Evolutionary conservation across 2,113 vertebrate genomes (phyloP).

Genomic region (Gnathonemus longibarbis): DNA sequence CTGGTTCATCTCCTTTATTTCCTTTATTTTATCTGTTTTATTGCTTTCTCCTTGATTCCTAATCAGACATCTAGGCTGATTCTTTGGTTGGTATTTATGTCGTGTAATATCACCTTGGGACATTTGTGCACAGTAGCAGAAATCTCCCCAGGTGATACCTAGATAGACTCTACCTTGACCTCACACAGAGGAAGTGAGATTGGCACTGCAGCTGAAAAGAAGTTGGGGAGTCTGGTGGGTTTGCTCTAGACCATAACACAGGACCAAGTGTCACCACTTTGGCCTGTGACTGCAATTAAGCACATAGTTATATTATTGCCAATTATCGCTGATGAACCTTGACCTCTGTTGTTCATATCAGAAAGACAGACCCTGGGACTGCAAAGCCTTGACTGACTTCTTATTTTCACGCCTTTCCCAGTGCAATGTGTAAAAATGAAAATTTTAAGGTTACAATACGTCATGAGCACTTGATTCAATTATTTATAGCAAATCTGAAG

Average conservation of each 20-base stretch:
- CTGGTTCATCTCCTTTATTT: background rate
- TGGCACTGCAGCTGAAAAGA: background rate
- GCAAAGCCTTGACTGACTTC: conserved; percentile 15
- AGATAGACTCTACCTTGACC: too few species aligned
- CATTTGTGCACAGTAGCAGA: background rate
- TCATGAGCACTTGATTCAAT: background rate
- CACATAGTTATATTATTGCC: background rate
- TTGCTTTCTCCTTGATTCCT: background rate
- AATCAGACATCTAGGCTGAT: background rate
- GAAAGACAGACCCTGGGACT: conserved; percentile 2
- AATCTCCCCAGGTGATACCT: background rate
- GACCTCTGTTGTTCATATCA: conserved; percentile 16
- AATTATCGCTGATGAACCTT: conserved; percentile 7
- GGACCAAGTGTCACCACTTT: background rate
- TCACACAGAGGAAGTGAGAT: background rate
- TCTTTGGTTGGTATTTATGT: background rate
- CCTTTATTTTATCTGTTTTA: background rate
- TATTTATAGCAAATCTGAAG: background rate
- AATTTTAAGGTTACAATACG: background rate
- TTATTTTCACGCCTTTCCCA: background rate
- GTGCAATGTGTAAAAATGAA: conserved; percentile 15
- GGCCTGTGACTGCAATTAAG: conserved; percentile 8
- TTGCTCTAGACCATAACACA: background rate
- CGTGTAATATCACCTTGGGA: background rate
- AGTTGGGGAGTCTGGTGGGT: too few species aligned